Evolutionary conservation across 2,797 vertebrate species (phyloP).

Genomic region (Sebastes oblongus): DNA sequence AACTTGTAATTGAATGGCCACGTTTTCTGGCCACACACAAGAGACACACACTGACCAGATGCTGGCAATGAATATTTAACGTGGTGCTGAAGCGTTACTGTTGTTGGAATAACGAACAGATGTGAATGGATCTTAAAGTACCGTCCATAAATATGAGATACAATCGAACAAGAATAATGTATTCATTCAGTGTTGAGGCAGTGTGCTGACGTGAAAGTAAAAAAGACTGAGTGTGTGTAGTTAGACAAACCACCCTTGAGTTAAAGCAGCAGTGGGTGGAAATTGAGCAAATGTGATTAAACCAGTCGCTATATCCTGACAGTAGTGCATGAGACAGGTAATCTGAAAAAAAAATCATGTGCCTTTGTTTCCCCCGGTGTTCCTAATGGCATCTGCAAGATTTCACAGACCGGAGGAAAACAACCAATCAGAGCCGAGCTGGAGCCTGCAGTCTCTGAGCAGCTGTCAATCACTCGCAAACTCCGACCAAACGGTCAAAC

Average conservation of each 20-base stretch:
- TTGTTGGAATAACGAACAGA: conserved; percentile 52
- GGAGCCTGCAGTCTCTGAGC: fast-evolving
- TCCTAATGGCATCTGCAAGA: no score
- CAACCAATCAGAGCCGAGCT: no score
- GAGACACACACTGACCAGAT: conserved; percentile 46
- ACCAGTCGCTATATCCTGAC: no score
- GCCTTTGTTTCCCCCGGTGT: fast-evolving
- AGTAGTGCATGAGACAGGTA: no score
- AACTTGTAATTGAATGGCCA: neutral
- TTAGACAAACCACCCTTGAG: no score
- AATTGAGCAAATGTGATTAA: no score
- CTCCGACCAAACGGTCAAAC: fast-evolving
- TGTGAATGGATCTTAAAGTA: conserved; percentile 27
- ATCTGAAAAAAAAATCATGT: no score
- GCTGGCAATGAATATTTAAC: conserved; percentile 62
- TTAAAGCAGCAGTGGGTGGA: no score
- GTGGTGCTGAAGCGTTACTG: conserved; percentile 18
- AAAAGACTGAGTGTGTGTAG: neutral
- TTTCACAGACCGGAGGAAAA: no score
- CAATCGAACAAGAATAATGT: neutral
- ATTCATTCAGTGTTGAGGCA: neutral
- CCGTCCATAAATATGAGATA: conserved; percentile 32
- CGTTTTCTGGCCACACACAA: conserved; percentile 27
- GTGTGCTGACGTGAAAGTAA: neutral
- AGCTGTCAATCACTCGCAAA: no score